phyloP scores from a whole-genome alignment of 1,140 invertebrate species.

The Cataglyphis hispanica region DNA sequence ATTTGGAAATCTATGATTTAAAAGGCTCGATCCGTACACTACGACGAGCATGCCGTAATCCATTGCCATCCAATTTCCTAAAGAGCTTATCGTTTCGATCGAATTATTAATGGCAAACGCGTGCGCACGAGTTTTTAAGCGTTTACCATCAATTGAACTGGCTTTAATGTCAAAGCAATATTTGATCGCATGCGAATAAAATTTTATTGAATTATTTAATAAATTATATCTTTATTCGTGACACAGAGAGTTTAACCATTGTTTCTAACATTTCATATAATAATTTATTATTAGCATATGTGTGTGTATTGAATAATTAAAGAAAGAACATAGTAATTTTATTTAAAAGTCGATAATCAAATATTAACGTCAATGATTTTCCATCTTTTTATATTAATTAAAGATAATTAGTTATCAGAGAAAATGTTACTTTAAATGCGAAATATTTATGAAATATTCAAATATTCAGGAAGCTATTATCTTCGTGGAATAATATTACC shows the following conservation, averaged over 20 bases:
- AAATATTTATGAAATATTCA: constrained; percentile 22
- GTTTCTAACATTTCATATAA: neutral
- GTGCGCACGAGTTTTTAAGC: constrained; percentile 22
- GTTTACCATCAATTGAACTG: constrained; percentile 19
- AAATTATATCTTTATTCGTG: constrained; percentile 13
- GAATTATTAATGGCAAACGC: constrained; percentile 45
- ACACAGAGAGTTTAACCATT: neutral
- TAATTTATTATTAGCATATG: neutral
- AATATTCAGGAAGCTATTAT: neutral
- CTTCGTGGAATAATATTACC: neutral
- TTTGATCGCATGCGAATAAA: constrained; percentile 9
- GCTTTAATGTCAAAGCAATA: constrained; percentile 26
- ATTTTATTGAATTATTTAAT: constrained; percentile 18
- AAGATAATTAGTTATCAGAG: neutral
- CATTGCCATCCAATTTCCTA: constrained; percentile 42
- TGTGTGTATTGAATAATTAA: neutral
- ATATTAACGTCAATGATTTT: neutral
- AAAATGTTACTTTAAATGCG: neutral
- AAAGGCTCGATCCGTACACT: constrained; percentile 1
- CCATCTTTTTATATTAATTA: neutral
- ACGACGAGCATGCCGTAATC: constrained; percentile 13
- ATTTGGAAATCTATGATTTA: constrained; percentile 38
- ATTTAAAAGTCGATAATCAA: neutral
- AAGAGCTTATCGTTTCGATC: constrained; percentile 50
- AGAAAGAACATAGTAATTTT: neutral